These are phyloP conservation scores for Hirudinaria manillensis DNA, from an alignment of 2,888 invertebrate species.

Conservation along the genomic window DNA sequence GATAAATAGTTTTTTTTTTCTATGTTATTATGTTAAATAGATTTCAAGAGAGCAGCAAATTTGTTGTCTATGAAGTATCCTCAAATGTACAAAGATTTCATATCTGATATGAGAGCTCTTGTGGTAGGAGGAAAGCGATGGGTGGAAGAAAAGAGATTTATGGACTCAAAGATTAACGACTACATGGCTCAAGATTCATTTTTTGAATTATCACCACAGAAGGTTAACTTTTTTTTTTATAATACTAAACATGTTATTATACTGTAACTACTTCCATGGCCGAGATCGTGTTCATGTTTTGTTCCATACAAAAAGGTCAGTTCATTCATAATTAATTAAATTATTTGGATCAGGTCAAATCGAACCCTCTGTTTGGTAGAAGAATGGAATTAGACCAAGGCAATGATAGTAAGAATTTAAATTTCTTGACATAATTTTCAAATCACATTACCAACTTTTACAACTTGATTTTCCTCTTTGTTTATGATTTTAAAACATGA, in stretches of 20 bases:
- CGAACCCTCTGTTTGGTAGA: conserved; percentile 9
- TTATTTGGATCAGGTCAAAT: background rate
- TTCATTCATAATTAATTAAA: background rate
- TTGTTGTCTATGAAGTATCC: conserved; percentile 2
- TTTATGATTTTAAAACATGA: too few species aligned
- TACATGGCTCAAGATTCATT: background rate
- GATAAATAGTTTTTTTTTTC: background rate
- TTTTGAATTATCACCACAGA: background rate
- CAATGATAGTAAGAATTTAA: background rate
- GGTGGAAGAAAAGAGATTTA: background rate
- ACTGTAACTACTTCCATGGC: background rate
- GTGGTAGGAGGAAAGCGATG: background rate
- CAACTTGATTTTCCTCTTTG: too few species aligned
- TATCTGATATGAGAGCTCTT: conserved; percentile 2
- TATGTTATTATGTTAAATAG: background rate
- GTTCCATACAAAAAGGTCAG: background rate
- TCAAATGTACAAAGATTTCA: conserved; percentile 16
- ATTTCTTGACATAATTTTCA: too few species aligned
- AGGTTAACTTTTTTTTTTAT: background rate
- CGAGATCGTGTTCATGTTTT: background rate
- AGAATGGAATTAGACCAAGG: background rate
- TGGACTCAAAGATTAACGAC: background rate
- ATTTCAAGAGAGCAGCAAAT: conserved; percentile 9
- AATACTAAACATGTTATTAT: background rate
- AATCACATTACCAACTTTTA: too few species aligned